A percentile compares a stretch with the other conserved stretches of the same genome.
Conservation (phyloP, 1,140 invertebrate genomes). For the Halyomorpha halys region DNA sequence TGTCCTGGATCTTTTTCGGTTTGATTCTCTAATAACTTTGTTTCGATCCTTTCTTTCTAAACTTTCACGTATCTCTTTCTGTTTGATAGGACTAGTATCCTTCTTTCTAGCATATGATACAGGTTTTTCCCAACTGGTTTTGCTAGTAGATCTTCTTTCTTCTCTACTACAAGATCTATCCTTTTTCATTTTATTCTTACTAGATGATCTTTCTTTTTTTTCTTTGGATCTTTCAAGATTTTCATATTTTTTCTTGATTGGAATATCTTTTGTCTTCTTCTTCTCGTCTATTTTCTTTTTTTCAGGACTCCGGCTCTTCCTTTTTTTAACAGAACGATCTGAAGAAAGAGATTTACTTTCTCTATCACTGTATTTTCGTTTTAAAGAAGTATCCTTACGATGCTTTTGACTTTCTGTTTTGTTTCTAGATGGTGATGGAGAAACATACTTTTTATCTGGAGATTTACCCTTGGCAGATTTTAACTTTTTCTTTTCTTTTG, state of each 20-base stretch:
- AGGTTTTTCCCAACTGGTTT: neutral
- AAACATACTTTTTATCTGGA: constrained; percentile 2
- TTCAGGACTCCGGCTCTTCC: constrained; percentile 10
- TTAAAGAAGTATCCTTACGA: neutral
- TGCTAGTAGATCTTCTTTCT: neutral
- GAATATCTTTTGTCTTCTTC: constrained; percentile 15
- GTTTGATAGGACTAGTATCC: neutral
- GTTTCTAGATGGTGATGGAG: neutral
- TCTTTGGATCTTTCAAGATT: neutral
- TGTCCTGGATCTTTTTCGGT: neutral
- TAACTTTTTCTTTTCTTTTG: constrained; percentile 7
- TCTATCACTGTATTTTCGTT: constrained; percentile 5
- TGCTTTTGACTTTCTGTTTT: neutral
- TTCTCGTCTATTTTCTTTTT: constrained; percentile 11
- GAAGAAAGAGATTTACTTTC: constrained; percentile 1
- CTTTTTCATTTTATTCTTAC: neutral
- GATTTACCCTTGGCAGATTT: neutral
- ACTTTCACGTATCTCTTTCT: neutral
- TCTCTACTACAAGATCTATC: neutral
- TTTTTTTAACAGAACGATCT: neutral
- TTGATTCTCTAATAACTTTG: neutral
- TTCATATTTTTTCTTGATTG: constrained; percentile 9
- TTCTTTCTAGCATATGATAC: neutral
- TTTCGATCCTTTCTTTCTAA: neutral
- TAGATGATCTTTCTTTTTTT: constrained; percentile 16